Conservation (phyloP, 2,888 invertebrate species). For the Eristalis intricaria region DNA sequence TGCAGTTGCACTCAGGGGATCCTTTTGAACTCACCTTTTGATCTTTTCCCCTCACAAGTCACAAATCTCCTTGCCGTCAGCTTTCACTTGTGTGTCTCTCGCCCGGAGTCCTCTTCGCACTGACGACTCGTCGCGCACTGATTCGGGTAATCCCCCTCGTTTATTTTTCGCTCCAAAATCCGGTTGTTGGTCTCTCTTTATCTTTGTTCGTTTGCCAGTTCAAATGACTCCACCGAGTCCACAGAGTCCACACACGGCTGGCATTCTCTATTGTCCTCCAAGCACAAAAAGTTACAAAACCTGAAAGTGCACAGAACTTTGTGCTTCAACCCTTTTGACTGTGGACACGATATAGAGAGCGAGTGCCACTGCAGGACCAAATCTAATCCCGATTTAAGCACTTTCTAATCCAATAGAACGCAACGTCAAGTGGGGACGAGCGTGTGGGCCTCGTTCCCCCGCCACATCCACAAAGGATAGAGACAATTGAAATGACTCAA, state of each 20-base stretch:
- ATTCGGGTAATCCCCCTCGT: neutral
- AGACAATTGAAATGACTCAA: slow-evolving; percentile 60
- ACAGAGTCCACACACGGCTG: neutral
- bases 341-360: no score
- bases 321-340: neutral
- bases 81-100: no score
- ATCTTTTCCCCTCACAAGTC: no score
- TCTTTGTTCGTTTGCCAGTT: neutral
- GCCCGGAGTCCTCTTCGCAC: neutral
- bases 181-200: neutral
- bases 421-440: neutral
- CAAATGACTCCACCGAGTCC: neutral
- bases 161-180: neutral
- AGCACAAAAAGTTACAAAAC: neutral
- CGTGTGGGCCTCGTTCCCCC: neutral
- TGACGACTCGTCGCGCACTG: neutral
- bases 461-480: neutral
- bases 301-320: neutral
- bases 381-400: slow-evolving; percentile 28
- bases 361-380: neutral
- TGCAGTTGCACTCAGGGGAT: no score
- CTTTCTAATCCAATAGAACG: slow-evolving; percentile 45
- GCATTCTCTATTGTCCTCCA: neutral
- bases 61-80: no score
- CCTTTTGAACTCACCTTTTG: no score